Conservation (phyloP, 1,140 invertebrate genomes). For the Camponotus pennsylvanicus region DNA sequence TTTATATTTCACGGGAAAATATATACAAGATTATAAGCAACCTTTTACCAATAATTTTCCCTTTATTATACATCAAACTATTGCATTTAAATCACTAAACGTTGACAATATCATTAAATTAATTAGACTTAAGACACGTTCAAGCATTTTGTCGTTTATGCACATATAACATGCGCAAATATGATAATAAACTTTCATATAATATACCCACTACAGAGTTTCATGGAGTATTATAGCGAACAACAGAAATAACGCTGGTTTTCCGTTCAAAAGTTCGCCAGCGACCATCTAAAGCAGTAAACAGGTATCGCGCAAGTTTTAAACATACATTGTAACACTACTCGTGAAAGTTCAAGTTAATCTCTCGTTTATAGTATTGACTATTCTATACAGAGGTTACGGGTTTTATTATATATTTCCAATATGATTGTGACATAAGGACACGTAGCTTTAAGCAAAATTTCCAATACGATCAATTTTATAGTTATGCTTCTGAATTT, state of each 20-base stretch:
- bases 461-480: background rate
- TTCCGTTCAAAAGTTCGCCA: conserved; percentile 49
- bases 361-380: conserved; percentile 9
- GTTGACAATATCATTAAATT: background rate
- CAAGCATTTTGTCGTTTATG: conserved; percentile 15
- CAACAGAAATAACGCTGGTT: conserved; percentile 62
- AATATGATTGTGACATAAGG: background rate
- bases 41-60: background rate
- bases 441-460: background rate
- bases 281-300: conserved; percentile 31
- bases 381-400: background rate
- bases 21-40: background rate
- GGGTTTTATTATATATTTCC: background rate
- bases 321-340: conserved; percentile 28
- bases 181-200: conserved; percentile 51
- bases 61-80: background rate
- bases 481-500: background rate
- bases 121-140: conserved; percentile 33
- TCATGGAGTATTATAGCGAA: conserved; percentile 35
- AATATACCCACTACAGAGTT: conserved; percentile 37
- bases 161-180: conserved; percentile 22
- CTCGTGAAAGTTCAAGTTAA: conserved; percentile 32
- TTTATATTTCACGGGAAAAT: background rate
- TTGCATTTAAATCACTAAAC: background rate
- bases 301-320: conserved; percentile 26